Conservation (phyloP, 2,113 vertebrate species). For the Ornithorhynchus anatinus region DNA sequence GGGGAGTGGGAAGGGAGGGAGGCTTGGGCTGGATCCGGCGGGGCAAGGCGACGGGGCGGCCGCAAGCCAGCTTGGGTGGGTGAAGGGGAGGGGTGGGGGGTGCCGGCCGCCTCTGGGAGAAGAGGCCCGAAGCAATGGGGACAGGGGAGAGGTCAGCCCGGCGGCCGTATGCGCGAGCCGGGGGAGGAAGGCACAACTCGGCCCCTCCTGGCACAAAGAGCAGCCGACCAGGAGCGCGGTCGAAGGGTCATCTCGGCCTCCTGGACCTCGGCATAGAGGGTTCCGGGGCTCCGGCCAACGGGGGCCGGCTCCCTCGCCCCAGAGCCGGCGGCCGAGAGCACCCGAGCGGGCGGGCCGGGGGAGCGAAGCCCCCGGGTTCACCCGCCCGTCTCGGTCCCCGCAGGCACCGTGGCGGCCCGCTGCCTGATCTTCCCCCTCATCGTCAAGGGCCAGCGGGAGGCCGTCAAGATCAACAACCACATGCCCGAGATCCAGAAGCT, state of each 20-base stretch:
- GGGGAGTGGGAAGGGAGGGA: not conserved
- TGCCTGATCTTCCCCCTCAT: conserved; percentile 83
- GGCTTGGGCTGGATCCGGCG: too few relatives aligned
- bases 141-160: too few relatives aligned
- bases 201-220: too few relatives aligned
- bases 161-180: too few relatives aligned
- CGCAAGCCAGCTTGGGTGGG: too few relatives aligned
- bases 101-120: not conserved
- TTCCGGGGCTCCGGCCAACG: not conserved
- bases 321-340: not conserved
- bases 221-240: too few relatives aligned
- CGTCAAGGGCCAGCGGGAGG: conserved; percentile 86
- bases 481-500: conserved; percentile 81
- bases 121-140: too few relatives aligned
- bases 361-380: not conserved
- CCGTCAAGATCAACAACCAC: conserved; percentile 87
- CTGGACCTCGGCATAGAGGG: fast-evolving
- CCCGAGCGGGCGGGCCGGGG: too few relatives aligned
- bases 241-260: too few relatives aligned
- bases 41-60: too few relatives aligned
- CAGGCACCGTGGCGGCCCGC: conserved; percentile 83
- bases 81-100: not conserved
- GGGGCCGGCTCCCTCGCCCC: not conserved
- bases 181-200: too few relatives aligned
- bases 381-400: not conserved